Evolutionary conservation across 1,140 invertebrate species (phyloP), one percentile per base, ranked within the genome.

Genomic region (Trichonephila inaurata): DNA sequence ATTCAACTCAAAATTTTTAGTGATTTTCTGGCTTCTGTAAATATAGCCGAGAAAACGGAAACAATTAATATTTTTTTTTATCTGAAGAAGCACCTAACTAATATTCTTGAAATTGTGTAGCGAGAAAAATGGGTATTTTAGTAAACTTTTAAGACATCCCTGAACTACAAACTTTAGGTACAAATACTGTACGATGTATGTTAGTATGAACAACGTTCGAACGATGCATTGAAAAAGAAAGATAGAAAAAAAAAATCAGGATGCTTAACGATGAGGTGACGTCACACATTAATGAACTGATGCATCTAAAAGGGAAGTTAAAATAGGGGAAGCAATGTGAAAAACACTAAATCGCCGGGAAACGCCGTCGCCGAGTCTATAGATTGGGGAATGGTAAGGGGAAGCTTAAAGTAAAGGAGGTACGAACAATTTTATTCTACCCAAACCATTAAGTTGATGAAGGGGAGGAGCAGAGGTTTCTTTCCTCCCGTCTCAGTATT

Each of bases 381-480:
- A 24, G 66, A 69, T 24, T 24, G 66, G 18, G 33, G 72, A 77
- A 77, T 28, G 72, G 28, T 14, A 33, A 40, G 28, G 28, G 28
- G 24, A 40, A 77, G 72, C 72, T 77, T 40, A 77, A 77, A 77
- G 72, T 40, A 33, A 77, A 77, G 72, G 33, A 69, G 66, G 66
- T 28, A 69, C 28, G 66, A 77, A 77, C 72, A 77, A 77, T 77
- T 77, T 77, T 77, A 77, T 40, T 77, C 72, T 77, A 77, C 72
- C 72, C 72, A 77, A 77, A 77, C 72, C 72, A 77, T 77, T 77
- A 77, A 77, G 72, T 77, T 77, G 72, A 77, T 77, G 72, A 77
- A 77, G 24, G 66, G 66, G 66, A n/a, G 66, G 66, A 69, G 66
- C n/a, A 69, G 66, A 69, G 66, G 66, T 69, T 69, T 69, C 69